Percentiles rank a stretch among this genome's conserved stretches.
phyloP scores from a whole-genome alignment of 2,113 vertebrate species.

The Furnarius figulus region DNA sequence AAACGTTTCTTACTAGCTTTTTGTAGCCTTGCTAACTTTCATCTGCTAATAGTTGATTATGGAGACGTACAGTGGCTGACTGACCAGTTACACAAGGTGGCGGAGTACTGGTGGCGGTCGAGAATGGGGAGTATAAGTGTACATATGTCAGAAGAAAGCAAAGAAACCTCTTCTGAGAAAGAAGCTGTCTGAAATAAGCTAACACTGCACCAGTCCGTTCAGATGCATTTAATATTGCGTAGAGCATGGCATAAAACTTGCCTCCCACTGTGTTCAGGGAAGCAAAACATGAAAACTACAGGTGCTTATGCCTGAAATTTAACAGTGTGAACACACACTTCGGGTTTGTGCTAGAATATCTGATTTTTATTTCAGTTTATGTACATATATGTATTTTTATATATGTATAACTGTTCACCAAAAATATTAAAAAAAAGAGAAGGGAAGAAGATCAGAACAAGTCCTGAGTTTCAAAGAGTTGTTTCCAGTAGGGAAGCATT shows the following conservation, averaged over 20 bases:
- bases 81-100: rapidly evolving
- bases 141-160: not conserved
- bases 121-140: not conserved
- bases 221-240: not conserved
- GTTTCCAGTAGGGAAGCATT: constrained; percentile 3
- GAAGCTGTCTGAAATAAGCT: not conserved
- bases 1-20: not conserved
- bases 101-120: not conserved
- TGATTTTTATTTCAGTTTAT: not conserved
- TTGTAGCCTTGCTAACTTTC: not conserved
- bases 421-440: not conserved
- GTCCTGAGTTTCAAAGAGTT: constrained; percentile 29
- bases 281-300: not conserved
- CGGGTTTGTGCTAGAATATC: not conserved
- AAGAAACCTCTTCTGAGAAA: not conserved
- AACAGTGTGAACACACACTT: not conserved
- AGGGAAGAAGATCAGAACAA: not conserved
- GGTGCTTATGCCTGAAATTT: not conserved
- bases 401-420: not conserved
- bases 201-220: not conserved
- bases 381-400: not conserved
- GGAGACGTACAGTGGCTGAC: not conserved
- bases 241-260: not conserved
- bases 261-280: not conserved
- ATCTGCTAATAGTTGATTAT: not conserved